Evolutionary conservation across 1,140 invertebrate species (phyloP), one percentile per base, ranked within the genome.

Genomic region (Tetraneura akinire): DNA sequence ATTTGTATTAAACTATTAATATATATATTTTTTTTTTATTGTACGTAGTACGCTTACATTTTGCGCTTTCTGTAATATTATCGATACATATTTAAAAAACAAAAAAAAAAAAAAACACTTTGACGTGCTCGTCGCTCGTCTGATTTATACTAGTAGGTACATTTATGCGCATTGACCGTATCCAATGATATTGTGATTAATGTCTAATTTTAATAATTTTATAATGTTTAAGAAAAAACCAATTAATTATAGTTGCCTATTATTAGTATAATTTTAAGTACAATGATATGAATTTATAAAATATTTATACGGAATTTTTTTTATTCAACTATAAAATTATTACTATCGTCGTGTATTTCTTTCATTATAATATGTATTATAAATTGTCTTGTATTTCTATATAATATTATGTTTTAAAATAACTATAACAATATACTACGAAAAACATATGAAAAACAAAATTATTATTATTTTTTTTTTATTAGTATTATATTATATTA

Each of bases 381-480:
- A 62, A 62, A 18, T 29, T 32, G 57, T 62, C 57, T 62, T 62
- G 57, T 29, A 62, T 62, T 32, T 62, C 57, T 62, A 29, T 14
- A 60, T 26, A 26, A 29, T 62, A 29, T 29, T 62, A 11, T 62
- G 60, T 62, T 62, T 62, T 62, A 62, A 62, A 6, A 16, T 32
- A 62, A 62, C 23, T 14, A 62, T 62, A 62, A 60, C 23, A 60
- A 60, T 60, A 60, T 60, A 60, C 21, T 37, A 37, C n/a, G n/a
- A n/a, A n/a, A n/a, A n/a, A n/a, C n/a, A n/a, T n/a, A n/a, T n/a
- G n/a, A n/a, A n/a, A n/a, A n/a, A n/a, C n/a, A n/a, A n/a, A n/a
- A n/a, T n/a, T n/a, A n/a, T n/a, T n/a, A n/a, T n/a, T n/a, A n/a
- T n/a, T n/a, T n/a, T n/a, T n/a, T n/a, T n/a, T n/a, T n/a, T n/a